Base-by-base conservation (phyloP, 2,113 vertebrate species). In the Petaurus breviceps region DNA sequence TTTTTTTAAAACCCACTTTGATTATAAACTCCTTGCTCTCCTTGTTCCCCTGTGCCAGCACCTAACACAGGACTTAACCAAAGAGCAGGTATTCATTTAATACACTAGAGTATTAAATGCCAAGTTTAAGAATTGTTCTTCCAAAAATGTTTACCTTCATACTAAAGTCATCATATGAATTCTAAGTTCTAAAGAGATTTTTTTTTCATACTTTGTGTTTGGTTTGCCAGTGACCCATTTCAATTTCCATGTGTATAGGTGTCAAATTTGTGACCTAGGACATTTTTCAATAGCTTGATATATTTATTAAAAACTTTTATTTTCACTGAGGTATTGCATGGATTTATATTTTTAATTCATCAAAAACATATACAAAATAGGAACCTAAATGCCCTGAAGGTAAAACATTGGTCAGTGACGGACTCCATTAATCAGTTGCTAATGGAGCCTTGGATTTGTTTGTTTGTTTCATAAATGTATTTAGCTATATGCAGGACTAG, bases 181-280 rank as follows among this genome's bases (percentile, higher is more conserved):
- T 90, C 55, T 53, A 68, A 37, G 25, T 77, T 91, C 94, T 50
- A 91, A 89, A 49, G 90, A 90, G 37, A 57, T 93, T 95, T 91
- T 95, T 49, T 14, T 77, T 96, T 54, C 51, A 8, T 89, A 89
- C 50, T 92, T 90, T 89, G 52, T 89, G 22, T 57, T 97, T 95
- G 11, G 61, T 94, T 2, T 96, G 55, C 57, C n/a, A 92, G 2
- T 94, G 12, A 94, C 1, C 68, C 95, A 91, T 95, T 92, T 37
- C 52, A 37, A 14, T 90, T 2, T 90, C 25, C 25, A 54, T 91
- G 50, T 97, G 16, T 94, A 96, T 55, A 94, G 93, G 93, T 94
- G 91, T n/a, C 51, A 55, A 68, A 54, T 91, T 89, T 94, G 3
- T 26, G 24, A 7, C 49, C 92, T 57, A 1, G 93, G 52, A 90